These are phyloP conservation scores for Oceanites oceanicus DNA, from an alignment of 2,113 vertebrate species.

Conservation along the genomic window DNA sequence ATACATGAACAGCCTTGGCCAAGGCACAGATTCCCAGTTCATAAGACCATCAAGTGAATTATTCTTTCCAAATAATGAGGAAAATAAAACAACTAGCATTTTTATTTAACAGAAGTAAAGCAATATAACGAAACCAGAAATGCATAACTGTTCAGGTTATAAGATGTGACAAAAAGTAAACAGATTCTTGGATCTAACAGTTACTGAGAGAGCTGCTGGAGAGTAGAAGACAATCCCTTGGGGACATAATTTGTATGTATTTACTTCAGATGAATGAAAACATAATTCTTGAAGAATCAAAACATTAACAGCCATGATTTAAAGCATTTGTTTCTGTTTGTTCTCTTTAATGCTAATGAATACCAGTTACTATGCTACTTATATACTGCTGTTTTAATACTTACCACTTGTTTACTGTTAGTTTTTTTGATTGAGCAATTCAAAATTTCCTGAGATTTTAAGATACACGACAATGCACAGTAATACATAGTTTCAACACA, in stretches of 20 bases:
- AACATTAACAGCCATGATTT: background rate
- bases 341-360: background rate
- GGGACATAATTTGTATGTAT: background rate
- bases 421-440: background rate
- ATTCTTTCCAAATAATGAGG: background rate
- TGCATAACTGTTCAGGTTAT: background rate
- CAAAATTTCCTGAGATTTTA: background rate
- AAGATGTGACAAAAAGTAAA: background rate
- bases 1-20: background rate
- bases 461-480: background rate
- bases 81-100: background rate
- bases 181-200: background rate
- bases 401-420: background rate
- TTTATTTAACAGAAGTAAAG: background rate
- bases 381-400: background rate
- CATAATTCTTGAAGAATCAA: background rate
- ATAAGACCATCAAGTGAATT: background rate
- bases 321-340: background rate
- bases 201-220: background rate
- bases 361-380: background rate
- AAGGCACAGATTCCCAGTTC: background rate
- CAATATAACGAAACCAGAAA: background rate
- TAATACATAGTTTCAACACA: background rate
- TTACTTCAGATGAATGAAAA: background rate
- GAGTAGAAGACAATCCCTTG: background rate